Evolutionary conservation across 2,797 vertebrate genomes (phyloP).

Genomic region (Galago senegalensis): DNA sequence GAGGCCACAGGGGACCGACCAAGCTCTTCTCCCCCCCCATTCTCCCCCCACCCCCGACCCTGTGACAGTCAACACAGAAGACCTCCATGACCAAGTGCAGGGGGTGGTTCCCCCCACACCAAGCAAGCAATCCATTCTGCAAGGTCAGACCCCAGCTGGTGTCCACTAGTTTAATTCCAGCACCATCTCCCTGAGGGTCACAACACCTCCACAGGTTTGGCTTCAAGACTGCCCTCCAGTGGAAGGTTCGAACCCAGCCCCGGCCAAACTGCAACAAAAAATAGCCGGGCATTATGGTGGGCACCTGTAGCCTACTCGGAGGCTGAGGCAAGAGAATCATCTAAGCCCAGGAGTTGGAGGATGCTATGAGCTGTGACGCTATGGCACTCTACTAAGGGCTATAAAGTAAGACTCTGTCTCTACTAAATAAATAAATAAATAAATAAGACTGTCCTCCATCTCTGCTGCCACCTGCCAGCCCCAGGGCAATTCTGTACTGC

Average conservation of each 20-base stretch:
- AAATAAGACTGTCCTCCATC: not conserved
- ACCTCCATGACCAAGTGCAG: not conserved
- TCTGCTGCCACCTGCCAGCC: not conserved
- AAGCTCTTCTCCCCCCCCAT: not conserved
- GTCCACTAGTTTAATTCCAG: not conserved
- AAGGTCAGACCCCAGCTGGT: not conserved
- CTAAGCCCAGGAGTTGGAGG: no score
- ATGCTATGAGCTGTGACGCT: no score
- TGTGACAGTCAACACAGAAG: not conserved
- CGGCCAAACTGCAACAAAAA: no score
- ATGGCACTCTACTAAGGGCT: no score
- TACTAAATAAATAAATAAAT: no score
- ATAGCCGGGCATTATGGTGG: no score
- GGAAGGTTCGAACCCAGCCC: no score
- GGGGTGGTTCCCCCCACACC: not conserved
- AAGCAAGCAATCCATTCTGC: not conserved
- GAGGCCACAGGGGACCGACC: slow-evolving; percentile 49
- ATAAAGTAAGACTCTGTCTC: no score
- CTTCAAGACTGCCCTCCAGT: not conserved
- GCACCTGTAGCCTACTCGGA: no score
- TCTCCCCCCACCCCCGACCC: no score
- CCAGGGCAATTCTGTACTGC: not conserved
- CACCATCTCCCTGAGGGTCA: not conserved
- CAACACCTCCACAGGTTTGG: not conserved
- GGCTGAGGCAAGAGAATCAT: no score